Base-by-base conservation (phyloP, 2,113 vertebrate species). In the Nannobrachium achirus region DNA sequence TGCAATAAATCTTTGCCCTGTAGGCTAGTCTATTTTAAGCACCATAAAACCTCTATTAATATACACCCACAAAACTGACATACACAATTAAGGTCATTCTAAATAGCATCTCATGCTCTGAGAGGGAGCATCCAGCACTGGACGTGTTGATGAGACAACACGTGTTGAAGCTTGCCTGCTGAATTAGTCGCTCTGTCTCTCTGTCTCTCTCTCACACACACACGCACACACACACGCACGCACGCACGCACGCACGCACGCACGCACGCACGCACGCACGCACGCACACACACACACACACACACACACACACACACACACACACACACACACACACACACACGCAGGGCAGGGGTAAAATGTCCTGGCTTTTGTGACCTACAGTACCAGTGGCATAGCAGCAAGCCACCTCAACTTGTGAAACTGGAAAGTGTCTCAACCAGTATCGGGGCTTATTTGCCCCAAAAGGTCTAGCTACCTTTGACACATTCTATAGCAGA, bases 71-170 rank as follows among this genome's bases (percentile, higher is more conserved):
- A 10, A 41, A 10, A 20, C 16, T 11, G 1, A 53, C 6, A 33
- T 33, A 4, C 25, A 33, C 25, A 33, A 33, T 33, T 33, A 33
- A 33, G 25, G 25, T 33, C 3, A 33, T 33, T 0, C 3, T 33
- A 33, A 33, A 33, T 33, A 33, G 3, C 3, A 33, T 33, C 25
- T 33, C 25, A 33, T 33, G 25, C 25, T 33, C 25, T 33, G 25
- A 33, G 25, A 4, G 25, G 25, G 25, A 41, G 65, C 0, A 3
- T 55, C 71, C 4, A 1, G 66, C 59, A 44, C 67, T 73, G 53
- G 75, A 85, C 44, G 76, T 88, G 87, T 87, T 89, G 86, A 89
- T 84, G 85, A 86, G 78, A 62, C 68, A 20, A 72, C 83, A 86
- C 83, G 69, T 90, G 89, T 81, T 52, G 39, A 69, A 83, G 83